Base-by-base conservation (phyloP, 2,797 vertebrate species). In the Protonibea diacanthus region DNA sequence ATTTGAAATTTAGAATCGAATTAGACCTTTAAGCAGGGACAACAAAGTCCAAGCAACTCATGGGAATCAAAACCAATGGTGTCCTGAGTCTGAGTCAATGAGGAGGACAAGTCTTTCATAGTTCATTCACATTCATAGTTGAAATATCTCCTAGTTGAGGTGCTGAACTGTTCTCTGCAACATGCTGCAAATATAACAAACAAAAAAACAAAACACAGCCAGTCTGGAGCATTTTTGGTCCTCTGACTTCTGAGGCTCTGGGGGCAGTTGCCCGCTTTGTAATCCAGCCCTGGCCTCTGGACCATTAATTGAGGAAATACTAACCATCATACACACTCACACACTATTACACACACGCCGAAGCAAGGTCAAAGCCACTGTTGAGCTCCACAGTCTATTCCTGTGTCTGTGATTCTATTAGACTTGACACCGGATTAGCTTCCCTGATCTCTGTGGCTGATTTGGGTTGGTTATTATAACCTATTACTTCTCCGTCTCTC, bases 381-480 rank as follows among this genome's bases (percentile, higher is more conserved):
- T 68, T 84, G 67, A 87, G 81, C 82, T 33, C 68, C 62, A 9
- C 72, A 72, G 78, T 88, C 91, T 92, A 90, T 93, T 93, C 89
- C 71, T 87, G 88, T 88, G 77, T 82, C 83, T 67, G 83, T 92
- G 91, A 92, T 89, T 92, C 81, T 87, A 91, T 91, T 91, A 92
- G 88, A 67, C 74, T 75, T 91, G 90, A 86, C 84, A 84, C 84
- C 14, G 78, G 93, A 94, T 93, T 91, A 94, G 76, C 80, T 80
- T 6, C 67, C 84, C 70, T 89, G 89, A 93, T 90, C 84, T 90
- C 78, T 59, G 64, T 1, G 23, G 84, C 82, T 88, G 84, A 91
- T 89, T 91, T 84, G 69, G 87, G 74, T 38, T 71, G 68, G 83
- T 83, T 87, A 76, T 78, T 82, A 65, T 74, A 77, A 88, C 83